A percentile compares a stretch with the other conserved stretches of the same genome.
These are phyloP conservation scores for Noctua janthina DNA, from an alignment of 2,888 invertebrate species.

Conservation along the genomic window DNA sequence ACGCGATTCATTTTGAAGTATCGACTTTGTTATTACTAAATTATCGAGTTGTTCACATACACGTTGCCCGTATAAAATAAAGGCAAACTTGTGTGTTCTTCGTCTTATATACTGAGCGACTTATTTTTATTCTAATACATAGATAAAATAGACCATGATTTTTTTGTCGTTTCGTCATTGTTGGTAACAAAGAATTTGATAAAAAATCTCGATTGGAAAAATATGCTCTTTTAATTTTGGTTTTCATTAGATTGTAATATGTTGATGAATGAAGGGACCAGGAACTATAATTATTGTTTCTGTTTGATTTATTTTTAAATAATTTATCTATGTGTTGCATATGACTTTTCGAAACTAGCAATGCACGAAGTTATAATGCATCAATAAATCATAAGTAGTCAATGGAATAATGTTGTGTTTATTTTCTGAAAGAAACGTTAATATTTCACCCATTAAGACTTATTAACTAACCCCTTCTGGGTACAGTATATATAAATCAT, in stretches of 20 bases:
- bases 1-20: conserved; percentile 42
- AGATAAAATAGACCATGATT: conserved; percentile 1
- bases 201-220: neutral
- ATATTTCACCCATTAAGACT: neutral
- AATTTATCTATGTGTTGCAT: neutral
- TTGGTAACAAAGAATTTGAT: neutral
- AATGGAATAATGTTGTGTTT: neutral
- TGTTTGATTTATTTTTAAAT: neutral
- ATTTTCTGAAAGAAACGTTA: neutral
- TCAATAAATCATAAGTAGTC: neutral
- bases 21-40: conserved; percentile 8
- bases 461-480: neutral
- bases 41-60: conserved; percentile 28
- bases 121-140: conserved; percentile 26
- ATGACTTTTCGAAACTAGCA: neutral
- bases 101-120: conserved; percentile 59
- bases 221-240: neutral
- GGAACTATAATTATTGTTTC: conserved; percentile 3
- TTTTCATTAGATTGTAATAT: neutral
- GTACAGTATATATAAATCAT: neutral
- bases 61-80: conserved; percentile 44
- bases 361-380: neutral
- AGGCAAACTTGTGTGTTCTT: conserved; percentile 26
- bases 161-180: neutral
- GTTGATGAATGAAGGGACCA: conserved; percentile 4